Base-by-base conservation (phyloP, 1,140 invertebrate genomes). In the Zaprionus vittiger region DNA sequence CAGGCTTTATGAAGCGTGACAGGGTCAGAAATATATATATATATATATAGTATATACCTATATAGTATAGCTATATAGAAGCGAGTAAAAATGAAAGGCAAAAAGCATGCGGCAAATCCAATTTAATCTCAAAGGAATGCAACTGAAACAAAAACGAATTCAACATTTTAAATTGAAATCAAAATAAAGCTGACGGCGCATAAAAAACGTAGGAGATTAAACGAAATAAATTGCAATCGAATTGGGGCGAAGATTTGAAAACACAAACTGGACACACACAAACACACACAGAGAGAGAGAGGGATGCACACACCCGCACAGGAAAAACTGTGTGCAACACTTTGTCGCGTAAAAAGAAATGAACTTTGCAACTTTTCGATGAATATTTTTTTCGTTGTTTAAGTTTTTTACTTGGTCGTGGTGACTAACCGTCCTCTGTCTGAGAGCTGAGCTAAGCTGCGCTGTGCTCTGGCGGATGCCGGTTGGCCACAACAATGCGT, bases 401-500 rank as follows among this genome's bases (percentile, higher is more conserved):
- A 65, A 47, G 77, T 63, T 75, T 49, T 63, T 15, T 55, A 44
- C 12, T 72, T 57, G 31, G 15, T 59, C 38, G 67, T 34, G 64
- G 44, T 44, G 69, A 89, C 84, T 87, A 87, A 87, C 84, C 84
- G 81, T 81, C 60, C 60, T 73, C 20, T 47, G 24, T 31, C 31
- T 66, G 69, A 62, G 55, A 31, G 55, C 79, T 54, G 47, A 31
- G 60, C 47, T 41, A 24, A 26, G 59, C 22, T 20, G 56, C 41
- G 34, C 62, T 37, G 61, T 17, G 47, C 47, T 24, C 54, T 54
- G 49, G 37, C 55, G 64, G 75, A 60, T 55, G 82, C 62, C 71
- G 62, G 79, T 61, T 61, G 73, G 71, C 78, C 78, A 85, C 85
- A 90, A 87, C 84, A 90, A 90, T 81, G 73, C 84, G 70, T 89